Evolutionary conservation across 1,140 invertebrate species (phyloP).

Genomic region (Megalonaias nervosa): DNA sequence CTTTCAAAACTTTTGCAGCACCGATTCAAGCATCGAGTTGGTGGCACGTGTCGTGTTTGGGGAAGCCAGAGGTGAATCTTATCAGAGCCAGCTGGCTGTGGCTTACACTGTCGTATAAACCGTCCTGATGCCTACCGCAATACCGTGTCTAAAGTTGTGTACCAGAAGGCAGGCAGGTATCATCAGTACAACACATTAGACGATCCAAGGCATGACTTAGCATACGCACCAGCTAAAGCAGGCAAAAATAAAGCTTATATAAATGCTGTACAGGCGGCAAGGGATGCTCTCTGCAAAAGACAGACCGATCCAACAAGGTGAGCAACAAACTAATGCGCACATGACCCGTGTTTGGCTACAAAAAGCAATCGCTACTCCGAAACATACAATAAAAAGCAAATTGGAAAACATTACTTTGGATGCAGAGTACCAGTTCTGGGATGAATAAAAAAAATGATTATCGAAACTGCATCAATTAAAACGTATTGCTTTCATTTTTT

Average conservation of each 20-base stretch:
- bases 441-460: too few species aligned
- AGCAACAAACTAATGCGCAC: conserved; percentile 6
- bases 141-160: not conserved
- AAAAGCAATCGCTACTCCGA: not conserved
- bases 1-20: not conserved
- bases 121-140: conserved; percentile 5
- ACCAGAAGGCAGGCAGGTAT: not conserved
- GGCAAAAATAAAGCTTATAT: not conserved
- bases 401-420: conserved; percentile 14
- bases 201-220: not conserved
- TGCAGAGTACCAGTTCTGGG: not conserved
- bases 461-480: too few species aligned
- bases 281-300: conserved; percentile 7
- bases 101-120: conserved; percentile 7
- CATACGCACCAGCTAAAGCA: not conserved
- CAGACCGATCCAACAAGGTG: conserved; percentile 4
- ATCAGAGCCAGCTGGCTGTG: not conserved
- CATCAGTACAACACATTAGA: conserved; percentile 6
- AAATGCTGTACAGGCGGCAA: conserved; percentile 3
- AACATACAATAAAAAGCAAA: not conserved
- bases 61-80: conserved; percentile 1
- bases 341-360: not conserved
- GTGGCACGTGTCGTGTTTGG: conserved; percentile 15
- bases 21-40: not conserved
- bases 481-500: too few species aligned